Conservation (phyloP, 2,797 vertebrate genomes). For the Danio choprae region DNA sequence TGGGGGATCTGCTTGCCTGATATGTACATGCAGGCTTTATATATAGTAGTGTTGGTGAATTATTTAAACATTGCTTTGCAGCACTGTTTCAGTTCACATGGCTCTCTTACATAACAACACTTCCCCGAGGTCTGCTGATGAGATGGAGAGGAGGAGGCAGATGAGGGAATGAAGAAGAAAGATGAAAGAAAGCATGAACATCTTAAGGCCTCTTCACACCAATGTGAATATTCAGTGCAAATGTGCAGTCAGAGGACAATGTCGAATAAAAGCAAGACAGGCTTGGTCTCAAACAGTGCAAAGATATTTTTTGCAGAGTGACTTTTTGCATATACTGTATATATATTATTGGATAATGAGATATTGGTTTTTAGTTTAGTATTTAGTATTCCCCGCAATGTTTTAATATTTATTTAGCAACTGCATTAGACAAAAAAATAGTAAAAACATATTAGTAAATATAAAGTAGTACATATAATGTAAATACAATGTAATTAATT, state of each 20-base stretch:
- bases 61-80: slow-evolving; percentile 68
- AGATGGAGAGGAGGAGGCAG: slow-evolving; percentile 51
- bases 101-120: slow-evolving; percentile 67
- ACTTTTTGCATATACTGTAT: no score
- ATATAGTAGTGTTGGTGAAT: slow-evolving; percentile 68
- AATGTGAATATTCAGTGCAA: slow-evolving; percentile 10
- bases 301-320: neutral
- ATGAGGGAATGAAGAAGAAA: slow-evolving; percentile 38
- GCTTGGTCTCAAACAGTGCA: neutral
- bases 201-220: slow-evolving; percentile 32
- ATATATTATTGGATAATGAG: no score
- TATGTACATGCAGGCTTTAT: slow-evolving; percentile 63
- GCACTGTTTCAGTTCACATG: slow-evolving; percentile 65
- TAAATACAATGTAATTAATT: no score
- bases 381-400: no score
- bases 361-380: no score
- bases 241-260: neutral
- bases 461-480: no score
- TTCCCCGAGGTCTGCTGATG: slow-evolving; percentile 61
- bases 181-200: slow-evolving; percentile 43
- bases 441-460: no score
- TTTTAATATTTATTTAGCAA: no score
- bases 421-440: no score
- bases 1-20: slow-evolving; percentile 55
- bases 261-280: slow-evolving; percentile 3